Base-by-base conservation (phyloP, 2,888 invertebrate species). In the Noctua fimbriata region DNA sequence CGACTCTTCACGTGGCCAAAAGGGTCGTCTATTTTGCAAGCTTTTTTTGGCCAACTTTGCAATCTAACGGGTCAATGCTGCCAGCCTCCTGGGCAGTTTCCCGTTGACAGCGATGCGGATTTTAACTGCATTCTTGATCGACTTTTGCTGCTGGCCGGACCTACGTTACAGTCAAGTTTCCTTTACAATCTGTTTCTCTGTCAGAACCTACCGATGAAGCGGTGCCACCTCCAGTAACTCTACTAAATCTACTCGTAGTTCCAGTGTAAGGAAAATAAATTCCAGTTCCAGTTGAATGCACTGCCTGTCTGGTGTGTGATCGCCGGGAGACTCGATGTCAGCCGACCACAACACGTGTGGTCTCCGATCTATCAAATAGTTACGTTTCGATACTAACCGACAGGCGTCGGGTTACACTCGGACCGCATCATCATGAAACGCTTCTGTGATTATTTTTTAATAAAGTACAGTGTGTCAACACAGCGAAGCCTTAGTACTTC, bases 361-460 rank as follows among this genome's bases (percentile, higher is more conserved):
- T 94, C 94, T 91, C 88, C 90, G 86, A 91, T 92, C 91, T 88
- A 89, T 91, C 90, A 90, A 90, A 91, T 89, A 88, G 81, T 91
- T 89, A 89, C 85, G 84, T 89, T 87, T 89, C 89, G 90, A 90
- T 90, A 88, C 82, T 85, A 87, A 88, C 88, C 88, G 89, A 91
- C 90, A 87, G 83, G 93, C 89, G 81, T 95, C 92, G 81, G 89
- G 88, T 94, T 93, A 91, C 94, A 92, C 82, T 92, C 90, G 78
- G 79, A 80, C 90, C 89, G 87, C 84, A 91, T 93, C 88, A 92
- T 89, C 86, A 86, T 88, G 86, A 75, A 87, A 86, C 74, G 81
- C 87, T 87, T 84, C 82, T 85, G 78, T 86, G 73, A 85, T 78
- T 79, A 69, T 69, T 65, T 65, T 65, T 78, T 71, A 60, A 69